Conservation (phyloP, 2,113 vertebrate genomes). For the Osmerus mordax region DNA sequence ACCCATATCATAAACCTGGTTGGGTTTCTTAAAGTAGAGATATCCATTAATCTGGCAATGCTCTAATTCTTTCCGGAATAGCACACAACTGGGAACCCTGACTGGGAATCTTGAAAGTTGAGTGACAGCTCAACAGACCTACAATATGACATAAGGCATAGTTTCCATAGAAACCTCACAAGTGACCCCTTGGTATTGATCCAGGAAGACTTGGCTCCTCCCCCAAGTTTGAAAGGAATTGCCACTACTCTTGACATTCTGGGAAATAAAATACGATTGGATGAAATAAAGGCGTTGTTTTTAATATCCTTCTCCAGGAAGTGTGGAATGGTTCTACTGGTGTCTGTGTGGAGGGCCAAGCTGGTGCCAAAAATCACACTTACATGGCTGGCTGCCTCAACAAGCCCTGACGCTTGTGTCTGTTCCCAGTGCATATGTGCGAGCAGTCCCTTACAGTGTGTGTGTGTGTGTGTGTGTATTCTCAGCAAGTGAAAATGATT, state of each 20-base stretch:
- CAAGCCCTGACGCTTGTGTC: conserved; percentile 20
- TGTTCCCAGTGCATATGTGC: background rate
- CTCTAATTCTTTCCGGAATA: conserved; percentile 20
- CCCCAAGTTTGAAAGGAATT: conserved; percentile 15
- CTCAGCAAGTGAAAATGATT: background rate
- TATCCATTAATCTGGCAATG: conserved; percentile 41
- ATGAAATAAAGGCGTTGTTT: conserved; percentile 40
- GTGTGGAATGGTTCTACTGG: conserved; percentile 20
- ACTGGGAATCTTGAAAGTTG: conserved; percentile 15
- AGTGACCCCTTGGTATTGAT: conserved; percentile 27
- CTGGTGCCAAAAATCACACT: conserved; percentile 60
- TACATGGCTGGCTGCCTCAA: conserved; percentile 29
- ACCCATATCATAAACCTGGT: background rate
- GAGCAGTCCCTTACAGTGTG: background rate
- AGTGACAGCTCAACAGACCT: conserved; percentile 33
- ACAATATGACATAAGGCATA: conserved; percentile 4
- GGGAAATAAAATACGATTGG: conserved; percentile 24
- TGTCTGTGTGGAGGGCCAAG: conserved; percentile 22
- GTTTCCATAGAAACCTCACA: conserved; percentile 28
- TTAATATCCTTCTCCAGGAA: conserved; percentile 54
- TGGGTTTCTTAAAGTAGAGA: background rate
- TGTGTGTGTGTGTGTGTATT: conserved; percentile 10
- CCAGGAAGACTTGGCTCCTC: conserved; percentile 6
- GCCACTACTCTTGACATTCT: conserved; percentile 36
- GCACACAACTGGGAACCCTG: conserved; percentile 29